These are phyloP conservation scores for Saturnia pavonia DNA, from an alignment of 2,888 invertebrate species.

Conservation along the genomic window DNA sequence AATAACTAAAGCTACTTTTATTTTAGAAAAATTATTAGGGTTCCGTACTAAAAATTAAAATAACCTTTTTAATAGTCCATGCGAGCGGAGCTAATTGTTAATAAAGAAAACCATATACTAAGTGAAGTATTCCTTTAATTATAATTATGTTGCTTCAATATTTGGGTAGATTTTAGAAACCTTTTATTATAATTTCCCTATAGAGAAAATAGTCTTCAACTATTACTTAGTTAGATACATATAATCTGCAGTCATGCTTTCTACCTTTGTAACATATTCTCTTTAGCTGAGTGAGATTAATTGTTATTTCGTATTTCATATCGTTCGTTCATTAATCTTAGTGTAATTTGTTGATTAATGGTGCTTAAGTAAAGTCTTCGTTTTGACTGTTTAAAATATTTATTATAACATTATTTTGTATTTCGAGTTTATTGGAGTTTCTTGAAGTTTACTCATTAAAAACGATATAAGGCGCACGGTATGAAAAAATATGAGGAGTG, in stretches of 20 bases:
- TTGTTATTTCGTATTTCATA: constrained; percentile 17
- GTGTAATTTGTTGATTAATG: constrained; percentile 13
- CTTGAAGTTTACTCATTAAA: no score
- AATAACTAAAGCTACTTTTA: no score
- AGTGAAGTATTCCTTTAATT: no score
- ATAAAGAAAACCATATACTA: no score
- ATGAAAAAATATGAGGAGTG: no score
- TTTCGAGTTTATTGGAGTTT: neutral
- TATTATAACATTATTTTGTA: constrained; percentile 5
- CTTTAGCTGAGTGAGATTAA: constrained; percentile 21
- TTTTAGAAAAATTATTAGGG: no score
- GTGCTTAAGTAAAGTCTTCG: neutral
- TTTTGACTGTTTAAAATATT: neutral
- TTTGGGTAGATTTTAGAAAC: neutral
- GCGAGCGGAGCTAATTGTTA: no score
- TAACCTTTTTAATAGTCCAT: no score
- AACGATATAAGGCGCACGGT: no score
- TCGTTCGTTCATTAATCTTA: constrained; percentile 18
- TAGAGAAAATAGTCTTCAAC: constrained; percentile 37
- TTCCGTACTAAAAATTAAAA: no score
- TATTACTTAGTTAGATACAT: constrained; percentile 41
- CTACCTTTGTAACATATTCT: constrained; percentile 39
- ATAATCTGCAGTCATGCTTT: constrained; percentile 53
- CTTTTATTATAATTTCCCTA: constrained; percentile 10
- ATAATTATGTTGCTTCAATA: no score